Evolutionary conservation across 2,113 vertebrate species (phyloP).

Genomic region (Microcebus lehilahytsara): DNA sequence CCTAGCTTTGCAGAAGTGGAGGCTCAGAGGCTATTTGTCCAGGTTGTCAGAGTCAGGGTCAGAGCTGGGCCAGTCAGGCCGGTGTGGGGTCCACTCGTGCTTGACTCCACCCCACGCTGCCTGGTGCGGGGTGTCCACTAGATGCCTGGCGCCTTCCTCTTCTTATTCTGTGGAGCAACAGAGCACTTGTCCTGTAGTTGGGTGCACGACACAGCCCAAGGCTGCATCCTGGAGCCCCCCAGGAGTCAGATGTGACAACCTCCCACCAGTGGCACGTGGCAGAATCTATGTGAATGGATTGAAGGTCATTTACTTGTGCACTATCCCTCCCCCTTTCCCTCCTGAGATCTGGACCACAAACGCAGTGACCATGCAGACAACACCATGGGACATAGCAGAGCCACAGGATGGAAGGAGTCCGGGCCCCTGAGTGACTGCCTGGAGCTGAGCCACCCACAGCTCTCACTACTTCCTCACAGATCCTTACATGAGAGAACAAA

Average conservation of each 20-base stretch:
- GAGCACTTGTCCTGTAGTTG: neutral
- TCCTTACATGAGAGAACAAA: rapidly evolving
- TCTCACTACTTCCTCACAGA: neutral
- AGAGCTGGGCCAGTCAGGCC: neutral
- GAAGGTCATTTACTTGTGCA: neutral
- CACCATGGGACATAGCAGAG: neutral
- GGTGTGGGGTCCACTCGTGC: neutral
- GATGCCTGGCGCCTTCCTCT: neutral
- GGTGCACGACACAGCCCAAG: too few relatives aligned
- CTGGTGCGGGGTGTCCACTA: neutral
- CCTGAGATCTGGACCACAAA: neutral
- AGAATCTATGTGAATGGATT: too few relatives aligned
- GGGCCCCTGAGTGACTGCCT: neutral
- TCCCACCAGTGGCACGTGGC: neutral
- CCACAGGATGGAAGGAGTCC: neutral
- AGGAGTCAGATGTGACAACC: neutral
- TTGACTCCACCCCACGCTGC: neutral
- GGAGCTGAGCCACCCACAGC: neutral
- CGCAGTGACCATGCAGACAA: too few relatives aligned
- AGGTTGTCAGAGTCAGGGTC: neutral
- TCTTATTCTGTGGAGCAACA: neutral
- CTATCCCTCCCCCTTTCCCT: neutral
- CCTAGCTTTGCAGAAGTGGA: neutral
- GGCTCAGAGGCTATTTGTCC: neutral
- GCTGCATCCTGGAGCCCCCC: neutral